These are phyloP conservation scores for Boloria euphrosyne DNA, from an alignment of 2,888 invertebrate genomes.

Conservation along the genomic window DNA sequence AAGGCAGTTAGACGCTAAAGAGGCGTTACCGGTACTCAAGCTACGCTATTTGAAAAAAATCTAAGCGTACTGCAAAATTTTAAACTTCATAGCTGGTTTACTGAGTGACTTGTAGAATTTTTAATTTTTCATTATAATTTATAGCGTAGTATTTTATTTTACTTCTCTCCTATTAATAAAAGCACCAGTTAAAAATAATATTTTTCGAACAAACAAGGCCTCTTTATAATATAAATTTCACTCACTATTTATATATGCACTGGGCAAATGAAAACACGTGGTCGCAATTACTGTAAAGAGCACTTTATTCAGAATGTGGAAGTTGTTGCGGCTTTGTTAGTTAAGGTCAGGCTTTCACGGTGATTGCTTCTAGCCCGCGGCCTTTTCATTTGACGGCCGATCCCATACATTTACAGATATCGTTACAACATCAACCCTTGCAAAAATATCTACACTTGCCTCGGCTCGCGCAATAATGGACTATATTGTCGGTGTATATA, in stretches of 20 bases:
- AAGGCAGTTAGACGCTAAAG: constrained; percentile 61
- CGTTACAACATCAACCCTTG: constrained; percentile 34
- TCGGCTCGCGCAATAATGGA: constrained; percentile 24
- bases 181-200: background rate
- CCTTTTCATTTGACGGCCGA: constrained; percentile 44
- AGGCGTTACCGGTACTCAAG: constrained; percentile 52
- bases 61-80: constrained; percentile 23
- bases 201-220: background rate
- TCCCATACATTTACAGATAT: constrained; percentile 36
- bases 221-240: constrained; percentile 15
- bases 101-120: no score
- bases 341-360: constrained; percentile 60
- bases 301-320: constrained; percentile 54
- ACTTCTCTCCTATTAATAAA: background rate
- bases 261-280: constrained; percentile 40
- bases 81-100: no score
- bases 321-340: constrained; percentile 50
- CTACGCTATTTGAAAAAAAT: constrained; percentile 36
- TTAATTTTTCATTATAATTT: no score
- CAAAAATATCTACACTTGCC: constrained; percentile 32
- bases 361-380: constrained; percentile 58
- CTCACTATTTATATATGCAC: constrained; percentile 24
- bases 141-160: no score
- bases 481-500: constrained; percentile 25
- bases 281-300: constrained; percentile 48